Conservation (phyloP, 1,140 invertebrate genomes). For the Proales similis region DNA sequence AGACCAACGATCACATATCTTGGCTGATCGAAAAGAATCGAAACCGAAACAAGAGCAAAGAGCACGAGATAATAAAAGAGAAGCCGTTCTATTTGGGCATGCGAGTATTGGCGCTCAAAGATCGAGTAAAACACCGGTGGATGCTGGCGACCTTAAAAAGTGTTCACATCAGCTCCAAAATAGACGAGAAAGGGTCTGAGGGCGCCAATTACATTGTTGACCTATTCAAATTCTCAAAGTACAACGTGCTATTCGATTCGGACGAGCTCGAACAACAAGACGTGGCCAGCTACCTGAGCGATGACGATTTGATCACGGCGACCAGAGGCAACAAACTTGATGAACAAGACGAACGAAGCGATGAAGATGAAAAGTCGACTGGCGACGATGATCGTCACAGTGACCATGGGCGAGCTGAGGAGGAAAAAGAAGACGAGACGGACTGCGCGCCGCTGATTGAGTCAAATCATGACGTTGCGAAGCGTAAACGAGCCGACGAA, state of each 20-base stretch:
- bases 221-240: not conserved
- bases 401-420: not conserved
- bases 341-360: not conserved
- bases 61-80: not conserved
- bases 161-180: too few species aligned
- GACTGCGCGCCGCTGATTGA: not conserved
- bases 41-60: not conserved
- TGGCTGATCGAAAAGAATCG: not conserved
- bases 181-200: conserved; percentile 1
- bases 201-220: not conserved
- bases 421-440: not conserved
- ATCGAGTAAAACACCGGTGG: conserved; percentile 3
- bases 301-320: conserved; percentile 20
- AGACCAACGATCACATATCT: not conserved
- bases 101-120: conserved; percentile 19
- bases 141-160: conserved; percentile 4
- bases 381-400: not conserved
- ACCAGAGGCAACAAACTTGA: not conserved
- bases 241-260: conserved; percentile 23
- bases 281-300: not conserved
- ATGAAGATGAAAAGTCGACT: not conserved
- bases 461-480: not conserved
- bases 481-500: not conserved
- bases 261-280: conserved; percentile 1
- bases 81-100: not conserved